These are phyloP conservation scores for Aphidius colemani DNA, from an alignment of 2,888 invertebrate species.

Conservation along the genomic window DNA sequence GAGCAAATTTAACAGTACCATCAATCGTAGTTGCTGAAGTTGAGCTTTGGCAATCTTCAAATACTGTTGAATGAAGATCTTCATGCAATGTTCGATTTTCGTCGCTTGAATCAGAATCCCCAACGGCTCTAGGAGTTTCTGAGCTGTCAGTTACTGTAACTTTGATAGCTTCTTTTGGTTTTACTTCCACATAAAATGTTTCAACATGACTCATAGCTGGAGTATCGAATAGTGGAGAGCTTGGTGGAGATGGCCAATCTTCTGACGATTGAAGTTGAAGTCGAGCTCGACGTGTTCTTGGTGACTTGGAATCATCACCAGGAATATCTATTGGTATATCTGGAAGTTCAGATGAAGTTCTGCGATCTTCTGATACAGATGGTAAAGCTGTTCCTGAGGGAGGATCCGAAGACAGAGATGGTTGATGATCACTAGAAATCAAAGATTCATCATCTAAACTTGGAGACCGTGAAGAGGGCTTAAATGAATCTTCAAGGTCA, in stretches of 20 bases:
- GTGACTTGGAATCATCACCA: slow-evolving; percentile 55
- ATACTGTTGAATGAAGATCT: slow-evolving; percentile 59
- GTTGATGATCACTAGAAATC: slow-evolving; percentile 83
- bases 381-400: slow-evolving; percentile 62
- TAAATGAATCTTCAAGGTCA: slow-evolving; percentile 84
- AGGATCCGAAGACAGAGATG: slow-evolving; percentile 83
- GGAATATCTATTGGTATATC: slow-evolving; percentile 80
- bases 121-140: slow-evolving; percentile 61
- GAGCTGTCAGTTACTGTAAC: slow-evolving; percentile 76
- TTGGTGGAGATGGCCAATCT: slow-evolving; percentile 82
- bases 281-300: slow-evolving; percentile 43
- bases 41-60: slow-evolving; percentile 57
- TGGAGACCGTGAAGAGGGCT: slow-evolving; percentile 81
- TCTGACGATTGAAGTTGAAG: slow-evolving; percentile 69
- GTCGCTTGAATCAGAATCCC: slow-evolving; percentile 67
- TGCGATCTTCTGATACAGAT: slow-evolving; percentile 76
- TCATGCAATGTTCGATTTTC: slow-evolving; percentile 74
- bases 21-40: slow-evolving; percentile 74
- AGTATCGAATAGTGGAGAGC: slow-evolving; percentile 71
- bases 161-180: slow-evolving; percentile 78
- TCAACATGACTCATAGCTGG: slow-evolving; percentile 78
- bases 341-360: slow-evolving; percentile 84
- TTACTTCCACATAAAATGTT: slow-evolving; percentile 78
- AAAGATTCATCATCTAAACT: slow-evolving; percentile 84
- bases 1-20: slow-evolving; percentile 79